Percentiles rank a stretch among this genome's conserved stretches.
These are phyloP conservation scores for Echeneis naucrates DNA, from an alignment of 2,797 vertebrate species.

Conservation along the genomic window DNA sequence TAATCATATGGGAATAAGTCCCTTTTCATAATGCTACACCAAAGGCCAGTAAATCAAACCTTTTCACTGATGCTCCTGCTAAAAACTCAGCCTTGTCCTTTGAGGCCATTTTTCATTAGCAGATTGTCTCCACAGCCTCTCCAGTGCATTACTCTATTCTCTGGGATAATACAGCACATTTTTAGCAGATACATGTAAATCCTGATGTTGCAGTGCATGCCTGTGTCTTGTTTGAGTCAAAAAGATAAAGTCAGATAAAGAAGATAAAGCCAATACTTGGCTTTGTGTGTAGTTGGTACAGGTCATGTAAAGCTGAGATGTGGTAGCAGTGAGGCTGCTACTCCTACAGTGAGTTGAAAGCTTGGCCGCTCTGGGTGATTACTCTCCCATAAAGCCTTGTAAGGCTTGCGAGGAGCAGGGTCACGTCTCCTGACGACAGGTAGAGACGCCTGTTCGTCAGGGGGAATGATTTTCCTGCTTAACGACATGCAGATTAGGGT, in stretches of 20 bases:
- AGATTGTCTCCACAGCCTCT: slow-evolving; percentile 51
- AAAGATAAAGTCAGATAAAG: slow-evolving; percentile 50
- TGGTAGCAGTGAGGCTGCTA: slow-evolving; percentile 47
- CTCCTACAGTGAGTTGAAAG: slow-evolving; percentile 53
- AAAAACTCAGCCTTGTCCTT: slow-evolving; percentile 46
- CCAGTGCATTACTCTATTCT: slow-evolving; percentile 51
- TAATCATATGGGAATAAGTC: slow-evolving; percentile 80
- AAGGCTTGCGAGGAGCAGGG: slow-evolving; percentile 85
- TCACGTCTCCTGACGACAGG: slow-evolving; percentile 87
- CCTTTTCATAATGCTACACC: slow-evolving; percentile 76
- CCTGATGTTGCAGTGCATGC: slow-evolving; percentile 44
- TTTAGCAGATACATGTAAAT: slow-evolving; percentile 59
- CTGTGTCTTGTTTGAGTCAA: slow-evolving; percentile 35
- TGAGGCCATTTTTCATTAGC: slow-evolving; percentile 62
- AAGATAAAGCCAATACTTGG: slow-evolving; percentile 39
- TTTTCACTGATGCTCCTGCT: slow-evolving; percentile 54
- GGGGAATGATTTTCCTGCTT: slow-evolving; percentile 90
- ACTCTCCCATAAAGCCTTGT: slow-evolving; percentile 86
- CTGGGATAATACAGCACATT: slow-evolving; percentile 43
- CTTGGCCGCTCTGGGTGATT: slow-evolving; percentile 76
- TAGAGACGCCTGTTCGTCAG: slow-evolving; percentile 88
- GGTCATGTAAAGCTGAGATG: slow-evolving; percentile 46
- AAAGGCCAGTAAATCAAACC: slow-evolving; percentile 76
- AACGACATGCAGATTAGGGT: slow-evolving; percentile 96
- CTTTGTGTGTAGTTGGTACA: slow-evolving; percentile 41